Base-by-base conservation (phyloP, 1,140 invertebrate species). In the Pentalonia nigronervosa region DNA sequence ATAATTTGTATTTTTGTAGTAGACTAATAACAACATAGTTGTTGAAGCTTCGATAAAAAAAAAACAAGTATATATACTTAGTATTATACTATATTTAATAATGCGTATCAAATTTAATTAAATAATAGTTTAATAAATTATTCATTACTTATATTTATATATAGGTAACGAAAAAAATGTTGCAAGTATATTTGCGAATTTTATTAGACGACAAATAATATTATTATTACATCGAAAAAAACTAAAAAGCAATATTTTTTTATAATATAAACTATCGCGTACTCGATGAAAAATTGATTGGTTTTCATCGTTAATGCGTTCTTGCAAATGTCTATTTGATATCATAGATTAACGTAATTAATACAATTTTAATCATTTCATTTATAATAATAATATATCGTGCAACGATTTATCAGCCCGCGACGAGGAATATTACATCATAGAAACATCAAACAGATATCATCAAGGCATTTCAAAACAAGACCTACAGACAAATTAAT, bases 361-460 rank as follows among this genome's bases (percentile, higher is more conserved):
- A 76, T 76, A n/a, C 14, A 76, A 76, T n/a, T 76, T 14, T 76
- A 76, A 76, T 76, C 30, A 76, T 76, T 14, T 76, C 14, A 30
- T 34, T 76, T 76, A 34, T 76, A 76, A 67, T 17, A 76, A 76
- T n/a, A n/a, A 67, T 17, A 67, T 67, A 67, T 14, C 30, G 30
- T 76, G 14, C n/a, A 76, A 76, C 60, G 60, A 76, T 76, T 76
- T 76, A 76, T 76, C 60, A 76, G n/a, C 14, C 14, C n/a, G 17
- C 30, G 4, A 76, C 14, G 60, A 41, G 41, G 41, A 76, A 76
- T 76, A n/a, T n/a, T 67, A 67, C n/a, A 67, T 67, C 60, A n/a
- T n/a, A 76, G 30, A n/a, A 76, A 76, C n/a, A 76, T 76, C 60
- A 76, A 76, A 76, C 60, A 76, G 60, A 76, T 76, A 76, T n/a